Conservation (phyloP, 2,113 vertebrate genomes). For the Triplophysa tibetana region DNA sequence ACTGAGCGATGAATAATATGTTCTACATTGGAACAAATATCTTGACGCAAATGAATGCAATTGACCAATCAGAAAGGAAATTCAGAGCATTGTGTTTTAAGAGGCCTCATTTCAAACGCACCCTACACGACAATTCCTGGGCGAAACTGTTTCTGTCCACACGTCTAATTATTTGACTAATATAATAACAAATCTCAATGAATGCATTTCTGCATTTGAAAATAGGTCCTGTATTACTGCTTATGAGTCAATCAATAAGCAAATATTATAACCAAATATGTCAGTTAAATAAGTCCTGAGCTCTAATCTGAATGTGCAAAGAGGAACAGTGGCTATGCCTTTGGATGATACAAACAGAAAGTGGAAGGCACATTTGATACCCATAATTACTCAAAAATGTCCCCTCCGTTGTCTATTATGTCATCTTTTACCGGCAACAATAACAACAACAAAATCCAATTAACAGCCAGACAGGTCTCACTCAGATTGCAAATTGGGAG, state of each 20-base stretch:
- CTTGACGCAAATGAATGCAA: no score
- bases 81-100: no score
- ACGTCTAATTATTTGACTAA: constrained; percentile 66
- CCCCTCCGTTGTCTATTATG: not conserved
- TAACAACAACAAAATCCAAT: constrained; percentile 45
- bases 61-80: no score
- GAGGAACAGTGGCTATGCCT: not conserved
- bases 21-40: no score
- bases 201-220: constrained; percentile 46
- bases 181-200: constrained; percentile 62
- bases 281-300: constrained; percentile 29
- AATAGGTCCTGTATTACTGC: constrained; percentile 19
- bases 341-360: not conserved
- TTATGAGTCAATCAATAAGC: constrained; percentile 39
- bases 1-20: no score
- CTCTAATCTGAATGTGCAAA: not conserved
- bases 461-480: constrained; percentile 41
- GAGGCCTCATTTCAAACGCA: no score
- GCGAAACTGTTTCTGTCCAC: constrained; percentile 49
- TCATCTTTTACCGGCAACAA: constrained; percentile 21
- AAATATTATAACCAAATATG: constrained; percentile 20
- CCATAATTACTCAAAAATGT: constrained; percentile 37
- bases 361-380: constrained; percentile 21
- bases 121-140: constrained; percentile 49
- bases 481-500: constrained; percentile 29